Conservation (phyloP, 1,140 invertebrate species). For the Heliothis virescens region DNA sequence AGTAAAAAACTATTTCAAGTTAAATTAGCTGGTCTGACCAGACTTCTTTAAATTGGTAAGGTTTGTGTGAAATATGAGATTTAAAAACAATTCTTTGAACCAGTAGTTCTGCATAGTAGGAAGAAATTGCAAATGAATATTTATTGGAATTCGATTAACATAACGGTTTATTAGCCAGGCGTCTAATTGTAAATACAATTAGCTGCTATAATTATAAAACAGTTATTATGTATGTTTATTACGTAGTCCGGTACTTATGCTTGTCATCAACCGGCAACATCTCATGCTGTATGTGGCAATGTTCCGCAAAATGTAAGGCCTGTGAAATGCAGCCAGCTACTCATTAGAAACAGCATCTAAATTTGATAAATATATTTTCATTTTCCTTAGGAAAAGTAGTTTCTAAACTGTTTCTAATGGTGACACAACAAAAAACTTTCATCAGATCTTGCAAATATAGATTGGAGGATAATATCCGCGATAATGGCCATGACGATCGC, state of each 20-base stretch:
- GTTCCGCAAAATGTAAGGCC: too few species aligned
- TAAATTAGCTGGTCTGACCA: slow-evolving; percentile 1
- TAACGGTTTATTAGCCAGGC: background rate
- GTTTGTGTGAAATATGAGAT: too few species aligned
- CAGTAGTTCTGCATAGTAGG: too few species aligned
- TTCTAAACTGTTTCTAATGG: background rate
- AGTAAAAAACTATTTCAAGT: background rate
- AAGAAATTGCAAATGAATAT: too few species aligned
- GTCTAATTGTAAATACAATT: background rate
- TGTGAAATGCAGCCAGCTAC: background rate
- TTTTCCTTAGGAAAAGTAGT: background rate
- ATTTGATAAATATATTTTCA: background rate
- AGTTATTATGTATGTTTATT: background rate
- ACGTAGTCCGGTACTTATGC: too few species aligned
- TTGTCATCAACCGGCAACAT: too few species aligned
- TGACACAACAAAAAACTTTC: background rate
- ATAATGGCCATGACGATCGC: slow-evolving; percentile 16
- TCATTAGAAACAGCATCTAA: background rate
- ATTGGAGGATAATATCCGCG: slow-evolving; percentile 17
- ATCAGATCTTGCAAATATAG: background rate
- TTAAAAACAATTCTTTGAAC: too few species aligned
- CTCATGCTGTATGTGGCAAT: too few species aligned
- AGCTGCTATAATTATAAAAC: background rate
- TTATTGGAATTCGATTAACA: background rate
- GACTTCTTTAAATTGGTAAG: background rate